Conservation (phyloP, 1,140 invertebrate genomes). For the Platyscapa corneri region DNA sequence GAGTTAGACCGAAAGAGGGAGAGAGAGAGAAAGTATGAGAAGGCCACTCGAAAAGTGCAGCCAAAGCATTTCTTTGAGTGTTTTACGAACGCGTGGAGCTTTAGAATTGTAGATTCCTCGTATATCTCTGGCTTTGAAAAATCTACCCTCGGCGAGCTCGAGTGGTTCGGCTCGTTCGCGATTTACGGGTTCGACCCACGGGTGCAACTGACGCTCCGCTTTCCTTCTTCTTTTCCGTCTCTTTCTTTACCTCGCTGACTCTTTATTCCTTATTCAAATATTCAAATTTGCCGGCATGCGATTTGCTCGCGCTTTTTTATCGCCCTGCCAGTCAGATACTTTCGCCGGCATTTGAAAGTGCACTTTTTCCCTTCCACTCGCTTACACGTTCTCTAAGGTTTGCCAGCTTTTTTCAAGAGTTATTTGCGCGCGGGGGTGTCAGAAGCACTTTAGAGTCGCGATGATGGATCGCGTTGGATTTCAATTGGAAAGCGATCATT, state of each 20-base stretch:
- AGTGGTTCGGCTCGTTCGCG: constrained; percentile 35
- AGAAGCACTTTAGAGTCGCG: constrained; percentile 68
- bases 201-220: constrained; percentile 42
- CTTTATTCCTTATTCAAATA: constrained; percentile 34
- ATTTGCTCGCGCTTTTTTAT: constrained; percentile 52
- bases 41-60: constrained; percentile 71
- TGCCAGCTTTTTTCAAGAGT: constrained; percentile 56
- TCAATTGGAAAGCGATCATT: constrained; percentile 75
- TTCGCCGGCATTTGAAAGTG: not conserved
- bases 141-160: not conserved
- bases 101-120: constrained; percentile 74
- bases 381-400: not conserved
- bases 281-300: constrained; percentile 41
- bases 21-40: constrained; percentile 49
- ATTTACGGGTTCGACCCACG: constrained; percentile 32
- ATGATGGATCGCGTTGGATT: constrained; percentile 67
- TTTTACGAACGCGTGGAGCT: constrained; percentile 68
- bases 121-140: constrained; percentile 59
- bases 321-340: not conserved
- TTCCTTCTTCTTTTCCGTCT: not conserved
- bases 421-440: constrained; percentile 48
- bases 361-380: constrained; percentile 36
- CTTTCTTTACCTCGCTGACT: not conserved
- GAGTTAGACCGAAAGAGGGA: constrained; percentile 1
- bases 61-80: constrained; percentile 72